Conservation (phyloP, 2,113 vertebrate species). For the Bujurquina vittata region DNA sequence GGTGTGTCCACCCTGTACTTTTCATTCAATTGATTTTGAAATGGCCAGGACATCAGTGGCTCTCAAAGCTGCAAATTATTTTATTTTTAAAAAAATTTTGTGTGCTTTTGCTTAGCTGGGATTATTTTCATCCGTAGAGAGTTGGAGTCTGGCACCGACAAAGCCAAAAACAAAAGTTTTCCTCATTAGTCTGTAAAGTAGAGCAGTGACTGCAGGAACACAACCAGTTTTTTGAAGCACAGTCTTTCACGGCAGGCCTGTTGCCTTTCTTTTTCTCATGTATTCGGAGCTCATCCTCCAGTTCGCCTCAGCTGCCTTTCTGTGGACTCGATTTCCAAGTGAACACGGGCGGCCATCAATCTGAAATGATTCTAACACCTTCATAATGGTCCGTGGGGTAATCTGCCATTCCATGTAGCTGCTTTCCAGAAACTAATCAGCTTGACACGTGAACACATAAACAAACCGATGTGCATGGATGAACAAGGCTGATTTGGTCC, state of each 20-base stretch:
- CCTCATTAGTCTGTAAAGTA: not conserved
- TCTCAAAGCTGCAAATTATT: not conserved
- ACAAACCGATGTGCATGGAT: not conserved
- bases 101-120: not conserved
- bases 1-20: not conserved
- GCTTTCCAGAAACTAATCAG: not conserved
- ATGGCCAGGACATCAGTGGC: not conserved
- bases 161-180: not conserved
- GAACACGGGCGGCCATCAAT: not conserved
- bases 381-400: constrained; percentile 1
- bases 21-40: not conserved
- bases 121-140: not conserved
- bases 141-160: not conserved
- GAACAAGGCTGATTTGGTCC: not conserved
- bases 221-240: not conserved
- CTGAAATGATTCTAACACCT: not conserved
- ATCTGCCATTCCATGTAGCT: constrained; percentile 5
- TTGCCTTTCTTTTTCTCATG: not conserved
- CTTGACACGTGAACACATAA: not conserved
- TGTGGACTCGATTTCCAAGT: constrained; percentile 6
- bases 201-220: not conserved
- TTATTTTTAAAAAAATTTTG: not conserved
- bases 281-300: not conserved
- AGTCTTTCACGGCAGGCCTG: not conserved
- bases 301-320: not conserved